Evolutionary conservation across 1,140 invertebrate species (phyloP).

Genomic region (Maconellicoccus hirsutus): DNA sequence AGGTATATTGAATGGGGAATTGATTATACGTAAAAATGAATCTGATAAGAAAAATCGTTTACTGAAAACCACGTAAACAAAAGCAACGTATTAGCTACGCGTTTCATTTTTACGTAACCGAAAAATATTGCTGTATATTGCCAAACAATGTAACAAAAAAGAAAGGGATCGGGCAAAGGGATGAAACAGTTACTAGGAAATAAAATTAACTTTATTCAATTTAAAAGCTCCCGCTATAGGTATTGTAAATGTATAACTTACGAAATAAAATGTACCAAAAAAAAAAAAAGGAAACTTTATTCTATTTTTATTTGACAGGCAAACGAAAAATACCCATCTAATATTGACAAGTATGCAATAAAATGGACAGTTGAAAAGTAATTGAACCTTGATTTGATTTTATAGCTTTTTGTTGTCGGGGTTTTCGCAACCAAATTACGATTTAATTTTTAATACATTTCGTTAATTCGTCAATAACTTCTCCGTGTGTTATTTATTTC

Average conservation of each 20-base stretch:
- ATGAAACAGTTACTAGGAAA: neutral
- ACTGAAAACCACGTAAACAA: too few relatives aligned
- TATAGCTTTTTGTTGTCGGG: constrained; percentile 10
- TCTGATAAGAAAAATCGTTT: too few relatives aligned
- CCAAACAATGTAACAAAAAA: neutral
- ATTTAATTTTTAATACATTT: constrained; percentile 6
- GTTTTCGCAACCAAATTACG: neutral
- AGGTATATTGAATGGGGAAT: too few relatives aligned
- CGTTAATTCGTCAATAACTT: neutral
- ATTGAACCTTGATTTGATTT: constrained; percentile 7
- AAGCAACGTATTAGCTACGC: too few relatives aligned
- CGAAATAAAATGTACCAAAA: neutral
- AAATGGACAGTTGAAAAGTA: constrained; percentile 19
- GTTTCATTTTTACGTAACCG: too few relatives aligned
- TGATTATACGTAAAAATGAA: too few relatives aligned
- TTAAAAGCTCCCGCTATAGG: constrained; percentile 1
- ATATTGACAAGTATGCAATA: constrained; percentile 15
- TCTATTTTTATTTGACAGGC: neutral
- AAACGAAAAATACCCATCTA: constrained; percentile 5
- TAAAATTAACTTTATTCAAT: constrained; percentile 20
- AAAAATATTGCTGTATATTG: neutral
- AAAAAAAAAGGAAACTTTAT: constrained; percentile 13
- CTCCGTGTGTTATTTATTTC: neutral
- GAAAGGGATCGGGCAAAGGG: neutral
- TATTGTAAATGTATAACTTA: neutral